These are phyloP conservation scores for Hylaeus volcanicus DNA, from an alignment of 1,140 invertebrate genomes.

Conservation along the genomic window DNA sequence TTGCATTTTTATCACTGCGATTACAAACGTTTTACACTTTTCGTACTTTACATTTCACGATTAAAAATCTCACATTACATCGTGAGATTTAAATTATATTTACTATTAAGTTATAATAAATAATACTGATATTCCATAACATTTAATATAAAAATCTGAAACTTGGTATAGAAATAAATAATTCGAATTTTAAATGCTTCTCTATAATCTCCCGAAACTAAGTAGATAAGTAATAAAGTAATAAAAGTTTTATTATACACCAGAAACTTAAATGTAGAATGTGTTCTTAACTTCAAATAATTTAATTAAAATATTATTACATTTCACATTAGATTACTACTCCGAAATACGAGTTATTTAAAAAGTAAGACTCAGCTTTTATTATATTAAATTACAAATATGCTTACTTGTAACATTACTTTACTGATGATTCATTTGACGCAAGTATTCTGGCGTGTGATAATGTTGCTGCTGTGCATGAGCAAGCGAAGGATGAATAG, in stretches of 20 bases:
- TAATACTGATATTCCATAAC: constrained; percentile 46
- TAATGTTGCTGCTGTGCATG: constrained; percentile 82
- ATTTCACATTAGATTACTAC: constrained; percentile 5
- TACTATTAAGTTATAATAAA: constrained; percentile 38
- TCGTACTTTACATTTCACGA: constrained; percentile 10
- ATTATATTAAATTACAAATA: constrained; percentile 34
- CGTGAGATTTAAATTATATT: constrained; percentile 30
- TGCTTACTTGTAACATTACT: constrained; percentile 23
- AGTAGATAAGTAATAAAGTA: background rate
- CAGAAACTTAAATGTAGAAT: background rate
- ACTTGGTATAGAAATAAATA: background rate
- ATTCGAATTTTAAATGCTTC: background rate
- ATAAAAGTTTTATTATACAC: constrained; percentile 8
- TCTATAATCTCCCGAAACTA: background rate
- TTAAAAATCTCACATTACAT: constrained; percentile 28
- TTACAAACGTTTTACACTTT: background rate
- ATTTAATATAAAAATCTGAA: constrained; percentile 67
- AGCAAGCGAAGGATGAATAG: constrained; percentile 88
- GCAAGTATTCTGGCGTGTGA: constrained; percentile 83
- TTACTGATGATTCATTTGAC: constrained; percentile 79
- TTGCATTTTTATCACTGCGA: background rate
- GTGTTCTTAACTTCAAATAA: constrained; percentile 9
- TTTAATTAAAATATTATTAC: constrained; percentile 26
- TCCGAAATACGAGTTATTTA: background rate
- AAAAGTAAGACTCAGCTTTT: constrained; percentile 31